phyloP scores from a whole-genome alignment of 1,140 invertebrate species.

The Drosophila fuyamai region DNA sequence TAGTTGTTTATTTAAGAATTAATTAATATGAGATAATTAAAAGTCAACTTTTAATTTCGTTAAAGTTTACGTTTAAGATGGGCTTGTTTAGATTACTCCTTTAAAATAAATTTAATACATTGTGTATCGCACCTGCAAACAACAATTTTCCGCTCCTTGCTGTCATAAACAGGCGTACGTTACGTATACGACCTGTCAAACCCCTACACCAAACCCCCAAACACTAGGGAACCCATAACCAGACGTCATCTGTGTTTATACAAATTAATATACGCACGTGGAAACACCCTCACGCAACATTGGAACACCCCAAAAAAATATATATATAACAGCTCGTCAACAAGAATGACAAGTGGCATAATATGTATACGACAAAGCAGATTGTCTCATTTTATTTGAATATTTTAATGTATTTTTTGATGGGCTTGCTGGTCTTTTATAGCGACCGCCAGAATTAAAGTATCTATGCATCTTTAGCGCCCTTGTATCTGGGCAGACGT shows the following conservation, averaged over 20 bases:
- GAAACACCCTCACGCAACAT: constrained; percentile 4
- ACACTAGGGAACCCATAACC: neutral
- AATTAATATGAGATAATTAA: too few species aligned
- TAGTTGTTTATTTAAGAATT: too few species aligned
- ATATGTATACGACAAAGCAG: constrained; percentile 62
- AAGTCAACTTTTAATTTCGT: too few species aligned
- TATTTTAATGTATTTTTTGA: constrained; percentile 12
- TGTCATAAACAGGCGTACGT: constrained; percentile 12
- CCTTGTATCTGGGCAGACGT: constrained; percentile 11
- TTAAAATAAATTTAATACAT: neutral
- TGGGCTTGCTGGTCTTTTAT: constrained; percentile 13
- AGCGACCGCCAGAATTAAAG: constrained; percentile 1
- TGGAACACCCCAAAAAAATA: neutral
- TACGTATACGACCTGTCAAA: constrained; percentile 42
- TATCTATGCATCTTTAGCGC: constrained; percentile 31
- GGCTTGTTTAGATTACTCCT: too few species aligned
- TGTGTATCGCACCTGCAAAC: neutral
- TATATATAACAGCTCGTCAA: constrained; percentile 11
- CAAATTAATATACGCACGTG: constrained; percentile 37
- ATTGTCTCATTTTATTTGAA: constrained; percentile 17
- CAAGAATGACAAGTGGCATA: constrained; percentile 44
- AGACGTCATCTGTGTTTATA: constrained; percentile 46
- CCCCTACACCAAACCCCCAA: constrained; percentile 3
- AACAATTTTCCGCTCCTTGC: neutral
- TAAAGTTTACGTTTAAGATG: too few species aligned